These are phyloP conservation scores for Polypedilum vanderplanki DNA, from an alignment of 1,140 invertebrate species.

Conservation along the genomic window DNA sequence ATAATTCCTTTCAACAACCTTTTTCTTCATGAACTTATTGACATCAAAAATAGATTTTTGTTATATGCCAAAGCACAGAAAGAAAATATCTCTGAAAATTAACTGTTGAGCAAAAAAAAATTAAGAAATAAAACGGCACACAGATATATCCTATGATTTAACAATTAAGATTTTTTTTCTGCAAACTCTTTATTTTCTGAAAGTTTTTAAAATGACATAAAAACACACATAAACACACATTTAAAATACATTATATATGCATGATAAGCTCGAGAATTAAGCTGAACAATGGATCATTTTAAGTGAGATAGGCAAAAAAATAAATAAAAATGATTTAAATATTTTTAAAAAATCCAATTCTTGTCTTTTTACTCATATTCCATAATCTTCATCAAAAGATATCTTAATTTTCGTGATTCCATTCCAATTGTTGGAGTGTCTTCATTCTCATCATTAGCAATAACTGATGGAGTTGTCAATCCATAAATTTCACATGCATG, in stretches of 20 bases:
- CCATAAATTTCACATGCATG: conserved; percentile 68
- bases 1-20: too few relatives aligned
- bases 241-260: background rate
- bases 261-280: conserved; percentile 18
- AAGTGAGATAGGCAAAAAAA: conserved; percentile 9
- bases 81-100: too few relatives aligned
- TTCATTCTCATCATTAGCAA: conserved; percentile 37
- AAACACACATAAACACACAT: background rate
- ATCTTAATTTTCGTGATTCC: conserved; percentile 40
- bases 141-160: too few relatives aligned
- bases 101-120: too few relatives aligned
- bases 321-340: conserved; percentile 17
- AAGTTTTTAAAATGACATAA: background rate
- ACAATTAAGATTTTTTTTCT: too few relatives aligned
- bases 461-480: conserved; percentile 38
- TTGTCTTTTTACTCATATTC: conserved; percentile 38
- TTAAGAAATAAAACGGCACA: too few relatives aligned
- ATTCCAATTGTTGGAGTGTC: conserved; percentile 42
- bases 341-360: background rate
- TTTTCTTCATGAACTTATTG: too few relatives aligned
- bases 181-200: too few relatives aligned
- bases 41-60: too few relatives aligned
- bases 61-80: too few relatives aligned
- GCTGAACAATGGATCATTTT: conserved; percentile 17
- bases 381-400: conserved; percentile 38